These are phyloP conservation scores for Neotoxoptera formosana DNA, from an alignment of 1,140 invertebrate genomes.

Conservation along the genomic window DNA sequence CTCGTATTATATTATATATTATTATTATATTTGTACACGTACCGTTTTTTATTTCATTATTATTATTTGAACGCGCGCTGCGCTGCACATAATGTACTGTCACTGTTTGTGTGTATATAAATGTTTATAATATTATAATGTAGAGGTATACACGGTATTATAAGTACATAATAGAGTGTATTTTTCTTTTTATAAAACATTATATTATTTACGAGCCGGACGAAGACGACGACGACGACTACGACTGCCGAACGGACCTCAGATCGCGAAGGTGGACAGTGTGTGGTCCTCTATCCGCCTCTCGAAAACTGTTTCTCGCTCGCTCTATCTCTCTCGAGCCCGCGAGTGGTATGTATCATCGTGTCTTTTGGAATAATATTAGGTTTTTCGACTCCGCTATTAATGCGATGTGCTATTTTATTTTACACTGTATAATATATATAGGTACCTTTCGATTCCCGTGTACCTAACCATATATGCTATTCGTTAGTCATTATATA, in stretches of 20 bases:
- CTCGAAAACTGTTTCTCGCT: neutral
- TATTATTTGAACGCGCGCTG: neutral
- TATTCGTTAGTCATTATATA: neutral
- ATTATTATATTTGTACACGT: neutral
- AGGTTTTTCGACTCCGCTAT: neutral
- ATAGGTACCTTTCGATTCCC: neutral
- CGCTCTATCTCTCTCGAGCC: too few species aligned
- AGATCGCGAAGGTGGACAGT: conserved; percentile 35
- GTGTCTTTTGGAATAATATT: neutral
- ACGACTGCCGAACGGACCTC: neutral
- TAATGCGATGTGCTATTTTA: neutral
- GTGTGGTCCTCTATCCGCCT: neutral
- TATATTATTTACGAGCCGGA: conserved; percentile 40
- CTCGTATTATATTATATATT: neutral
- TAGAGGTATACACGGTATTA: neutral
- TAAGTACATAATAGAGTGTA: neutral
- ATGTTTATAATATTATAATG: neutral
- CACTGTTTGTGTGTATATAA: neutral
- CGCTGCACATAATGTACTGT: too few species aligned
- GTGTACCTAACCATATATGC: neutral
- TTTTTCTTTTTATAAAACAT: conserved; percentile 28
- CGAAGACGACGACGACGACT: conserved; percentile 11
- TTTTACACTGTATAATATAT: neutral
- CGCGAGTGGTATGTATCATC: neutral
- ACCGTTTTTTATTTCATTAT: neutral